Evolutionary conservation across 1,140 invertebrate genomes (phyloP), one percentile per base, ranked within the genome.

Genomic region (Camponotus vicinus): DNA sequence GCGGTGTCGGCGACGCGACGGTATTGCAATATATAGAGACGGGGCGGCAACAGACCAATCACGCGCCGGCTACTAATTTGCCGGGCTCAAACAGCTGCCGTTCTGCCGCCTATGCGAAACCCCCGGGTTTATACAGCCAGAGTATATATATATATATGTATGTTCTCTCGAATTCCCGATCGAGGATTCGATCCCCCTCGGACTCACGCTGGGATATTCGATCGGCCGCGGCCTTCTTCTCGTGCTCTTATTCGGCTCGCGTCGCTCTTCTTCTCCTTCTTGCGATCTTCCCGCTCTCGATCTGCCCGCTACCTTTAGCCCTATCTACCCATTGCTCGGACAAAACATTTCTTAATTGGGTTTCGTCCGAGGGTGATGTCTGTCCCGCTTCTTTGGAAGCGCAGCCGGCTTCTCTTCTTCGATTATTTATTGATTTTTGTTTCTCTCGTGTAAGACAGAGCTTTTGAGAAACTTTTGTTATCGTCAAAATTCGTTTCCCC

Each of bases 301-400:
- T 27, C 27, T 88, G 61, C 61, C 85, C 84, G 67, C 79, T 92
- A 88, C 49, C 49, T 52, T 15, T 52, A 52, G 49, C 15, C 13
- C 49, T 52, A 52, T 73, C 87, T 86, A 85, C 88, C 71, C 88
- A 86, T 55, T 86, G 80, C 90, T 86, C 92, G 93, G 94, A 95
- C 95, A 95, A 95, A 95, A 95, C 95, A 95, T 95, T 95, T 95
- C 94, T 95, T 95, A 95, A 95, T 95, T 95, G 93, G 94, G 92
- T 94, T 94, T 94, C 92, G 87, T 88, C 64, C 63, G 37, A 85
- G 84, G 88, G 86, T 86, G 75, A 90, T 89, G 88, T 82, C 88
- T 84, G 52, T 79, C 82, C 82, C 71, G 57, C 70, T 70, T 66
- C 84, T 87, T 84, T 89, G 18, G 57, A 83, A 73, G 61, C 61